These are phyloP conservation scores for Microctenopoma steveboyesi DNA, from an alignment of 2,797 vertebrate species.

Conservation along the genomic window DNA sequence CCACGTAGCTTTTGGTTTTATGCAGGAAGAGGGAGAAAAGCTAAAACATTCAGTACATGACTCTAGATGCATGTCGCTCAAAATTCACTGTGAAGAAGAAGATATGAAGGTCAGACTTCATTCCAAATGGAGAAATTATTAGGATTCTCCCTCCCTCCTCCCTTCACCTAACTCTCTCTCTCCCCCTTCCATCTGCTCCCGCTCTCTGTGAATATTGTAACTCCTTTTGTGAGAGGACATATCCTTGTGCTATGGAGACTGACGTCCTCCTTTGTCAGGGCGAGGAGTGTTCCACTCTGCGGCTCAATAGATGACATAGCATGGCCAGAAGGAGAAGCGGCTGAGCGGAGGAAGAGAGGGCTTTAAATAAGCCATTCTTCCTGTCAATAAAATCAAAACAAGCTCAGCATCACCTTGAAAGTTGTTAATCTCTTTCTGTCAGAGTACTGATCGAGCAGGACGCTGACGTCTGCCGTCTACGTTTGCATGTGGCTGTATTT, in stretches of 20 bases:
- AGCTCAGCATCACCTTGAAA: constrained; percentile 42
- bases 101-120: constrained; percentile 79
- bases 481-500: constrained; percentile 4
- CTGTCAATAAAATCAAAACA: constrained; percentile 54
- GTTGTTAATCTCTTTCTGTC: constrained; percentile 19
- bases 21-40: constrained; percentile 31
- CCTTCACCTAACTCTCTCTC: neutral
- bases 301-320: constrained; percentile 66
- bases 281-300: constrained; percentile 55
- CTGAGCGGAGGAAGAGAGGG: constrained; percentile 56
- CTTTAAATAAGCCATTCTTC: constrained; percentile 60
- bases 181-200: constrained; percentile 1
- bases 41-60: constrained; percentile 28
- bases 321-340: constrained; percentile 64
- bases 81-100: constrained; percentile 60
- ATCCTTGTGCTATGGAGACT: constrained; percentile 70
- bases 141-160: constrained; percentile 59
- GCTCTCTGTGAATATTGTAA: constrained; percentile 59
- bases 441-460: constrained; percentile 14
- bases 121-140: constrained; percentile 79
- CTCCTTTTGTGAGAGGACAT: constrained; percentile 72
- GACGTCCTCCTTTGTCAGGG: constrained; percentile 67
- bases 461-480: too few relatives aligned
- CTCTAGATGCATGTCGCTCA: constrained; percentile 44
- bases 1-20: constrained; percentile 48